Conservation (phyloP, 2,888 invertebrate species). For the Halocaridina rubra region DNA sequence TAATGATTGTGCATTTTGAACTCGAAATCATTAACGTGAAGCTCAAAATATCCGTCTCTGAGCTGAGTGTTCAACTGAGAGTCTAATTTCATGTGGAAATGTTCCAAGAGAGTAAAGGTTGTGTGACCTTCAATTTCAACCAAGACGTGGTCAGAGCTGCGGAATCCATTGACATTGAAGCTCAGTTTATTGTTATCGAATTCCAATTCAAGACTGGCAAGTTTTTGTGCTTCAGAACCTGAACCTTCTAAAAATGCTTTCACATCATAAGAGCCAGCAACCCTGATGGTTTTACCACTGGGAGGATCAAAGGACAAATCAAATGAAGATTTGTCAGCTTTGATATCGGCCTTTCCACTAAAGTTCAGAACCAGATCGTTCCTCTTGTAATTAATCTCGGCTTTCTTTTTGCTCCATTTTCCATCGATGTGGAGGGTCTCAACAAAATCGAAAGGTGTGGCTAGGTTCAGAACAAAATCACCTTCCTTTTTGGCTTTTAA, state of each 20-base stretch:
- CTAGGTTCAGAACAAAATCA: slow-evolving; percentile 26
- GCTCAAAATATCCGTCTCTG: slow-evolving; percentile 47
- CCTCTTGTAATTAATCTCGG: slow-evolving; percentile 37
- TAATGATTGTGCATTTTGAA: slow-evolving; percentile 44
- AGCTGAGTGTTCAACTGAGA: slow-evolving; percentile 37
- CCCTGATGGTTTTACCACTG: slow-evolving; percentile 3
- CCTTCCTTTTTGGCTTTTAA: slow-evolving; percentile 21
- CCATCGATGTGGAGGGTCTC: slow-evolving; percentile 36
- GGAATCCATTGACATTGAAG: slow-evolving; percentile 35
- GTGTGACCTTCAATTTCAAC: slow-evolving; percentile 27
- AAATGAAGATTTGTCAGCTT: slow-evolving; percentile 40
- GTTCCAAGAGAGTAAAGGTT: neutral
- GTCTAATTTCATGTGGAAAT: slow-evolving; percentile 49
- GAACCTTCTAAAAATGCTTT: slow-evolving; percentile 25
- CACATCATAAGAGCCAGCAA: slow-evolving; percentile 41
- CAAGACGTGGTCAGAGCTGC: slow-evolving; percentile 36
- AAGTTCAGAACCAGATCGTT: slow-evolving; percentile 43
- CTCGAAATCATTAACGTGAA: slow-evolving; percentile 46
- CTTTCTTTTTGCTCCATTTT: slow-evolving; percentile 37
- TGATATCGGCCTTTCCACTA: slow-evolving; percentile 45
- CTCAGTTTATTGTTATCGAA: slow-evolving; percentile 18
- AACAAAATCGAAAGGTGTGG: slow-evolving; percentile 50
- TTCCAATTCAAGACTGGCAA: slow-evolving; percentile 43
- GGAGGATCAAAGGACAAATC: slow-evolving; percentile 45
- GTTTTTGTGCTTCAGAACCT: slow-evolving; percentile 8